A percentile compares a stretch with the other conserved stretches of the same genome.
Conservation (phyloP, 2,113 vertebrate species). For the Nanorana parkeri region DNA sequence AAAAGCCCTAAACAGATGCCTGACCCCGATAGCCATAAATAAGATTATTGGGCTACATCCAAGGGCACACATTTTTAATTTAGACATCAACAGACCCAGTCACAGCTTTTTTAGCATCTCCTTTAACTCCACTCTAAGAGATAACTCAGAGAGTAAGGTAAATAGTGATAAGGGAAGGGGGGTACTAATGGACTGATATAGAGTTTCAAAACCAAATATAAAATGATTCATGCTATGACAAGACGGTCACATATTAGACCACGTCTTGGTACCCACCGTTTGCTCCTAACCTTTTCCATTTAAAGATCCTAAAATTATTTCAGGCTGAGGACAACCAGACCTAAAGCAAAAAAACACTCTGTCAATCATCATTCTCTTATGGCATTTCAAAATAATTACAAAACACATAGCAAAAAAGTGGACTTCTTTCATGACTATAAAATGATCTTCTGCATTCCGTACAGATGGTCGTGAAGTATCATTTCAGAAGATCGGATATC, state of each 20-base stretch:
- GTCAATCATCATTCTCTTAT: conserved; percentile 32
- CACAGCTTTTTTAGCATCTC: no score
- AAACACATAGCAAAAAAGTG: conserved; percentile 56
- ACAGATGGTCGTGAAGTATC: background rate
- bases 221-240: conserved; percentile 3
- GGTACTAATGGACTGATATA: no score
- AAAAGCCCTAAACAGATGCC: background rate
- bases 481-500: conserved; percentile 4
- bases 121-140: no score
- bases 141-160: no score
- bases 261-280: conserved; percentile 13
- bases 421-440: conserved; percentile 30
- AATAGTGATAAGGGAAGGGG: no score
- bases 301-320: background rate
- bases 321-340: background rate
- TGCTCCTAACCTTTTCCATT: background rate
- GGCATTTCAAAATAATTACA: conserved; percentile 49
- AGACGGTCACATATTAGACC: conserved; percentile 10
- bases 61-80: background rate
- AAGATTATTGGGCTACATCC: background rate
- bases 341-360: conserved; percentile 19
- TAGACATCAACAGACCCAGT: background rate
- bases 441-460: conserved; percentile 5
- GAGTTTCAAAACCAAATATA: background rate
- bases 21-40: background rate